A percentile compares a stretch with the other conserved stretches of the same genome.
These are phyloP conservation scores for Stenoptilia bipunctidactyla DNA, from an alignment of 2,888 invertebrate species.

Conservation along the genomic window DNA sequence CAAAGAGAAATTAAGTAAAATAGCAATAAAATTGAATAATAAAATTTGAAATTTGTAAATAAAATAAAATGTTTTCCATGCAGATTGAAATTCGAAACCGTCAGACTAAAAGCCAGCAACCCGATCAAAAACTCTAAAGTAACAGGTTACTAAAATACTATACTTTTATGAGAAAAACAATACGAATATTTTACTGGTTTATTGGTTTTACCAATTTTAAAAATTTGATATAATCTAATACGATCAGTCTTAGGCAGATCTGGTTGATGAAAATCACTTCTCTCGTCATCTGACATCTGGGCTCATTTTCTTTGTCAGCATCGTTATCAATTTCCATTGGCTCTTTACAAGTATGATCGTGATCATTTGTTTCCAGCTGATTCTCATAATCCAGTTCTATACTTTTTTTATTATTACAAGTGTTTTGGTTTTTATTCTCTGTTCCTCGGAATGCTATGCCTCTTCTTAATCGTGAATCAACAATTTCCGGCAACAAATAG, in stretches of 20 bases:
- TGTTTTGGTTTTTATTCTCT: not conserved
- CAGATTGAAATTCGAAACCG: not conserved
- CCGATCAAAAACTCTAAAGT: not conserved
- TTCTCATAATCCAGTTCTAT: not conserved
- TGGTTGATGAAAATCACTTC: not conserved
- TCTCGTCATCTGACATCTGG: constrained; percentile 1
- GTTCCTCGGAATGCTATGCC: constrained; percentile 3
- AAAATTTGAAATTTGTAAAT: too few species aligned
- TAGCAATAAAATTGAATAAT: too few species aligned
- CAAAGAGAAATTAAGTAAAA: too few species aligned
- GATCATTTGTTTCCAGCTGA: not conserved
- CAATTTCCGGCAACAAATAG: constrained; percentile 4
- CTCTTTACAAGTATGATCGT: not conserved
- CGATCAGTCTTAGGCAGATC: not conserved
- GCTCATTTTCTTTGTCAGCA: constrained; percentile 1
- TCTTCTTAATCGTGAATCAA: constrained; percentile 3
- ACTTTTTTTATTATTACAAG: constrained; percentile 1
- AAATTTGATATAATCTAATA: not conserved
- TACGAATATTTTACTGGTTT: not conserved
- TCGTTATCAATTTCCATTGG: constrained; percentile 1
- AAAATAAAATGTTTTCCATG: not conserved
- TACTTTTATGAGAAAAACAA: not conserved
- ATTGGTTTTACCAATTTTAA: not conserved
- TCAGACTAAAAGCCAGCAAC: not conserved
- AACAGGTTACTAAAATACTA: constrained; percentile 1